Conservation (phyloP, 2,888 invertebrate genomes). For the Mimas tiliae region DNA sequence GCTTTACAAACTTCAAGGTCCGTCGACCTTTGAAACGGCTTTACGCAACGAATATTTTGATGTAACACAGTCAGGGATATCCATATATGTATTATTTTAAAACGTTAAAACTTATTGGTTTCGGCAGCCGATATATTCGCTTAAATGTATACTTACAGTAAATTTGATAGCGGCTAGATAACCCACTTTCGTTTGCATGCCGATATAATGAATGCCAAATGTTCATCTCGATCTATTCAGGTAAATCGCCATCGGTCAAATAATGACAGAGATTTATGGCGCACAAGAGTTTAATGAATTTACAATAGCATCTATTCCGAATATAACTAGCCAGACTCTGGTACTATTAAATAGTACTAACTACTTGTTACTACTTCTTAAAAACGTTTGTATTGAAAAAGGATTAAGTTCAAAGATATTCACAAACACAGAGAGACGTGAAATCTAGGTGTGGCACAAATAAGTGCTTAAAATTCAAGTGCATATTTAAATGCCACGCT, state of each 20-base stretch:
- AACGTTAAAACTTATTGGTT: slow-evolving; percentile 13
- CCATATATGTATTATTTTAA: slow-evolving; percentile 21
- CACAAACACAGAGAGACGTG: neutral
- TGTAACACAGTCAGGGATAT: slow-evolving; percentile 18
- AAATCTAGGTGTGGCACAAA: slow-evolving; percentile 21
- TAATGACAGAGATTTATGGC: slow-evolving; percentile 49
- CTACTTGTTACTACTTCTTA: neutral
- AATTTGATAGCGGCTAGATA: slow-evolving; percentile 36
- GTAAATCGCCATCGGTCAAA: slow-evolving; percentile 48
- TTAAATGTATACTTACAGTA: too few species aligned
- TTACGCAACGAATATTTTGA: slow-evolving; percentile 33
- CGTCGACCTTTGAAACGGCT: slow-evolving; percentile 50
- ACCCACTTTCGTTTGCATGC: slow-evolving; percentile 54
- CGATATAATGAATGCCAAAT: slow-evolving; percentile 34
- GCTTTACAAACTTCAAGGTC: slow-evolving; percentile 55
- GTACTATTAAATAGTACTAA: neutral
- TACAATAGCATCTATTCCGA: slow-evolving; percentile 1
- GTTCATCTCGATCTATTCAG: slow-evolving; percentile 39
- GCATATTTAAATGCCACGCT: slow-evolving; percentile 12
- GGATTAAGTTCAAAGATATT: neutral
- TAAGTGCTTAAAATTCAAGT: slow-evolving; percentile 20
- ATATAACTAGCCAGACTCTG: neutral
- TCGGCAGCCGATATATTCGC: slow-evolving; percentile 17
- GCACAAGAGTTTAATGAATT: slow-evolving; percentile 25
- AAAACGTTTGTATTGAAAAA: neutral